Conservation (phyloP, 2,888 invertebrate genomes). For the Hydrotaea cyrtoneurina region DNA sequence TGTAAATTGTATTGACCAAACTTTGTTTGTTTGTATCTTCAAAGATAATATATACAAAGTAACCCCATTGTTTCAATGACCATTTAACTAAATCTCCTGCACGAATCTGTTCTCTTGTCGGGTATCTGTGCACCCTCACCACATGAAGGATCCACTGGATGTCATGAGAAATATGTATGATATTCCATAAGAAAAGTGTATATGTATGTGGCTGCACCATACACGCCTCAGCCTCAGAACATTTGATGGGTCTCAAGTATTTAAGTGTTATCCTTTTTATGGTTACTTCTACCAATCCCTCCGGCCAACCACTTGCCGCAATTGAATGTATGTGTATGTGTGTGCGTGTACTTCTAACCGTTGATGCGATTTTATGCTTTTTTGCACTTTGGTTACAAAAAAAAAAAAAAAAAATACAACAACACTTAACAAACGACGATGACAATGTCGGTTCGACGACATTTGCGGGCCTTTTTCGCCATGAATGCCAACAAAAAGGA, state of each 20-base stretch:
- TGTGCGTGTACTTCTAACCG: background rate
- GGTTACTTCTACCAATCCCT: slow-evolving; percentile 57
- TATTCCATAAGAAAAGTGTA: background rate
- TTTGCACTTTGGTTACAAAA: slow-evolving; percentile 65
- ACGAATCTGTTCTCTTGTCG: background rate
- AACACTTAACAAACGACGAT: slow-evolving; percentile 57
- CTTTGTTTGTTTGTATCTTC: no score
- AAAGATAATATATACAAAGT: slow-evolving; percentile 27
- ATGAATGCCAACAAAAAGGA: slow-evolving; percentile 68
- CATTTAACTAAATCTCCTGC: slow-evolving; percentile 52
- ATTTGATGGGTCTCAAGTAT: slow-evolving; percentile 73
- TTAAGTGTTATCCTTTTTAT: slow-evolving; percentile 74
- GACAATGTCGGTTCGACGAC: slow-evolving; percentile 70
- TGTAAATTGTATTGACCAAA: no score
- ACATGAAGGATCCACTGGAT: background rate
- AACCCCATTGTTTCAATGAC: slow-evolving; percentile 64
- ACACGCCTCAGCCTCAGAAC: slow-evolving; percentile 30
- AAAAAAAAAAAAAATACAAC: slow-evolving; percentile 29
- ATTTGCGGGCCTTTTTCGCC: slow-evolving; percentile 64
- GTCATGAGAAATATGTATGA: background rate
- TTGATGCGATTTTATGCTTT: slow-evolving; percentile 64
- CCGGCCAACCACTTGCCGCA: slow-evolving; percentile 21
- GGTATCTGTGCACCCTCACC: background rate
- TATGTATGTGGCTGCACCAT: slow-evolving; percentile 1
- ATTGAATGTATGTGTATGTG: background rate